A percentile compares a stretch with the other conserved stretches of the same genome.
Conservation (phyloP, 2,797 vertebrate species). For the Adelosebastes latens region DNA sequence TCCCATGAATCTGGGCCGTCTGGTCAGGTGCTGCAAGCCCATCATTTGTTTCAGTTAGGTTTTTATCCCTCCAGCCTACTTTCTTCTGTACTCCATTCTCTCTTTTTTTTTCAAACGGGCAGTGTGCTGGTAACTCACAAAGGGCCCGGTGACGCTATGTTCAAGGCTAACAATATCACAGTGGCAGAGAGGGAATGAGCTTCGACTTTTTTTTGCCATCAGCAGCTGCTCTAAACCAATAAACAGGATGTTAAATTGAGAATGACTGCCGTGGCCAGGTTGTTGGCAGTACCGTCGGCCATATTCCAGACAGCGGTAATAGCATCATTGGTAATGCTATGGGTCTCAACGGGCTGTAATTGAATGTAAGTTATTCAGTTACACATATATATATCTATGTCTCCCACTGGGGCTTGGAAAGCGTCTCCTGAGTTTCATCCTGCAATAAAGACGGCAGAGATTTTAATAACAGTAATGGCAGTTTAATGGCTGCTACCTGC, state of each 20-base stretch:
- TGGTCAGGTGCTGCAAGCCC: slow-evolving; percentile 48
- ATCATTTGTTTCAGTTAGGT: slow-evolving; percentile 64
- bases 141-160: slow-evolving; percentile 28
- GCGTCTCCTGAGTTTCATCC: slow-evolving; percentile 39
- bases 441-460: slow-evolving; percentile 45
- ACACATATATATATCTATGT: slow-evolving; percentile 53
- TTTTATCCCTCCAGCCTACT: slow-evolving; percentile 28
- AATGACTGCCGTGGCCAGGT: slow-evolving; percentile 49
- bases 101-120: slow-evolving; percentile 30
- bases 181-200: slow-evolving; percentile 32
- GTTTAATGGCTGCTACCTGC: slow-evolving; percentile 57
- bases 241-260: slow-evolving; percentile 63
- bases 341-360: slow-evolving; percentile 55
- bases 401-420: slow-evolving; percentile 48
- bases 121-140: slow-evolving; percentile 33
- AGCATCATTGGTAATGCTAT: slow-evolving; percentile 56
- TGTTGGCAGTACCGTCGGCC: slow-evolving; percentile 45
- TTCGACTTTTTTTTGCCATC: slow-evolving; percentile 46
- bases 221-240: slow-evolving; percentile 60
- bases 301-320: slow-evolving; percentile 63
- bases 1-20: slow-evolving; percentile 44
- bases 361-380: slow-evolving; percentile 70
- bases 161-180: slow-evolving; percentile 57
- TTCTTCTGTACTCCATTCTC: slow-evolving; percentile 28
- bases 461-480: slow-evolving; percentile 56